Percentiles rank a stretch among this genome's conserved stretches.
phyloP scores from a whole-genome alignment of 2,888 invertebrate genomes.

The Tiliacea citrago region DNA sequence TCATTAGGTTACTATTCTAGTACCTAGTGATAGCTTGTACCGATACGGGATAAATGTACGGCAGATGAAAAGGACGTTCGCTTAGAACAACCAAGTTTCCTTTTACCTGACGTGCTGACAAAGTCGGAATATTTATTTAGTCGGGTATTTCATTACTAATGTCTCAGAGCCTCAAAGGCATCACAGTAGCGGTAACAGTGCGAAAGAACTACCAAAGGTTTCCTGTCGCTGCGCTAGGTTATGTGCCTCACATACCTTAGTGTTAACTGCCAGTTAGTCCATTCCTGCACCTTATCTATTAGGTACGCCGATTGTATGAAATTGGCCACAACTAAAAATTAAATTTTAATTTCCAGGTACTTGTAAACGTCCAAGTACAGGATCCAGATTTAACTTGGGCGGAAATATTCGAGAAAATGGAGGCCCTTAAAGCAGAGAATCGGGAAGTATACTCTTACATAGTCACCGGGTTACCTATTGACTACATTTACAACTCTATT shows the following conservation, averaged over 20 bases:
- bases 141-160: neutral
- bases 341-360: slow-evolving; percentile 72
- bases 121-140: neutral
- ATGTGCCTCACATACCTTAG: neutral
- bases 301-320: neutral
- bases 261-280: too few species aligned
- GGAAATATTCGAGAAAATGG: slow-evolving; percentile 80
- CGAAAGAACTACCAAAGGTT: neutral
- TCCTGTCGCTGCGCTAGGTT: neutral
- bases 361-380: slow-evolving; percentile 83
- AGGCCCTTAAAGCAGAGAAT: slow-evolving; percentile 73
- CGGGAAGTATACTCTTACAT: slow-evolving; percentile 82
- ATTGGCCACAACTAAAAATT: neutral
- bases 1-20: neutral
- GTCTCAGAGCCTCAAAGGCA: neutral
- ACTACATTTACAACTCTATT: slow-evolving; percentile 82
- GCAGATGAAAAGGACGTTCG: neutral
- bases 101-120: neutral
- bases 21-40: neutral
- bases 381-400: slow-evolving; percentile 77
- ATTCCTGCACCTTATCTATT: neutral
- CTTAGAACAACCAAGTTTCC: neutral
- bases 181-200: neutral
- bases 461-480: slow-evolving; percentile 79
- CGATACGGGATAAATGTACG: neutral